Evolutionary conservation across 2,113 vertebrate species (phyloP).

Genomic region (Oryzias melastigma): DNA sequence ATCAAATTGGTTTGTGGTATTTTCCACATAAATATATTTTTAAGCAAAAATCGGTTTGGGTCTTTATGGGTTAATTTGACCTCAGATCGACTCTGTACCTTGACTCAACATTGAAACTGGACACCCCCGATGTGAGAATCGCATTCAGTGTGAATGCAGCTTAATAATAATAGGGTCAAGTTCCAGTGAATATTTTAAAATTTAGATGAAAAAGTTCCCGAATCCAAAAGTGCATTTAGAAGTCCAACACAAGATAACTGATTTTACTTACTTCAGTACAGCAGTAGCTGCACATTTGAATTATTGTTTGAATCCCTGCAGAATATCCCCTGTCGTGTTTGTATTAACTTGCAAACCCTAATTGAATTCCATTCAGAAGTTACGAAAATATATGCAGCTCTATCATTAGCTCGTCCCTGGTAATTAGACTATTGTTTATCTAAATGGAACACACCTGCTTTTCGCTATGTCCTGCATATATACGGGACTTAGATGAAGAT

Average conservation of each 20-base stretch:
- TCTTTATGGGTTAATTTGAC: too few species aligned
- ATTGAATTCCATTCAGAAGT: constrained; percentile 48
- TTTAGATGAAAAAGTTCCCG: too few species aligned
- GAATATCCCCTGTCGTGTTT: constrained; percentile 11
- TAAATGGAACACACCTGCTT: constrained; percentile 51
- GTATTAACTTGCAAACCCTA: constrained; percentile 41
- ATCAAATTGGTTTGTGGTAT: too few species aligned
- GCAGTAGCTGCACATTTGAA: neutral
- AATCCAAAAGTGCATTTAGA: too few species aligned
- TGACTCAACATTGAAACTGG: too few species aligned
- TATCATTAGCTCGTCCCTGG: constrained; percentile 44
- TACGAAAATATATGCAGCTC: constrained; percentile 34
- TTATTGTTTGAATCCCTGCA: constrained; percentile 14
- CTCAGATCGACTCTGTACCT: too few species aligned
- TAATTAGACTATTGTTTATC: constrained; percentile 59
- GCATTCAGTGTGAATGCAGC: too few species aligned
- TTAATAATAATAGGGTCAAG: too few species aligned
- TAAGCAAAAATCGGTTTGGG: too few species aligned
- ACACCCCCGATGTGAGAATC: too few species aligned
- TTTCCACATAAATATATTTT: too few species aligned
- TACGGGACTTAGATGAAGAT: constrained; percentile 17
- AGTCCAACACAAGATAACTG: neutral
- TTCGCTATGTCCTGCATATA: constrained; percentile 41
- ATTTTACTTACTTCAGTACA: constrained; percentile 2
- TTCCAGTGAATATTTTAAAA: too few species aligned